Conservation (phyloP, 2,113 vertebrate species). For the Sceloporus undulatus region DNA sequence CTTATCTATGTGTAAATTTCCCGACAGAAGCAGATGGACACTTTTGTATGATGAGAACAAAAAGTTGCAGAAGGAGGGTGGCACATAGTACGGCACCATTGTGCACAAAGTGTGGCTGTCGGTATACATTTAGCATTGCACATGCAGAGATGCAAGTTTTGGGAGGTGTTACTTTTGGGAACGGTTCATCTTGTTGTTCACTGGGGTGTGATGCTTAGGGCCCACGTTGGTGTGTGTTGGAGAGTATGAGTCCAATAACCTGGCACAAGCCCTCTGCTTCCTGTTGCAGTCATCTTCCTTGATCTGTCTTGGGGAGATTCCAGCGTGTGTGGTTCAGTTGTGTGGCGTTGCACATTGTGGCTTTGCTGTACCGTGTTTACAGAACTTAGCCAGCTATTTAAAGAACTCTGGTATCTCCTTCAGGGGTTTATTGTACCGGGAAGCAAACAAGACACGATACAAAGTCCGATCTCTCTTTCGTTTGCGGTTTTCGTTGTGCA, state of each 20-base stretch:
- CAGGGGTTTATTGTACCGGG: not conserved
- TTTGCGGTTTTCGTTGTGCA: not conserved
- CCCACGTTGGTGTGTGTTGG: not conserved
- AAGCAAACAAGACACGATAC: not conserved
- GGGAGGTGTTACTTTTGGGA: not conserved
- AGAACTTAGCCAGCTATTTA: constrained; percentile 34
- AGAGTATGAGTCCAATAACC: not conserved
- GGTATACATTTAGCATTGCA: not conserved
- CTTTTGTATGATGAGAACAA: too few species aligned
- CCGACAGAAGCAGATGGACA: too few species aligned
- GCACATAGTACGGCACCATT: too few species aligned
- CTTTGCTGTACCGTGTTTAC: constrained; percentile 40
- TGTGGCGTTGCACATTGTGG: constrained; percentile 35
- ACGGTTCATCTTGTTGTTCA: not conserved
- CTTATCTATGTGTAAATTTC: too few species aligned
- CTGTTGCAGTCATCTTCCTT: not conserved
- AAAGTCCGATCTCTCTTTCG: constrained; percentile 2
- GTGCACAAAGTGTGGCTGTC: too few species aligned
- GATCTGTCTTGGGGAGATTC: not conserved
- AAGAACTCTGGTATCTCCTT: constrained; percentile 25
- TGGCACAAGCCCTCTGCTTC: constrained; percentile 14
- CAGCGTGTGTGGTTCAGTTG: constrained; percentile 27
- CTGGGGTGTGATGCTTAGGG: not conserved
- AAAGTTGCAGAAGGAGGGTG: too few species aligned
- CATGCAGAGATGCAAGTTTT: not conserved